Conservation (phyloP, 2,797 vertebrate species). For the Spinus olivaceus region DNA sequence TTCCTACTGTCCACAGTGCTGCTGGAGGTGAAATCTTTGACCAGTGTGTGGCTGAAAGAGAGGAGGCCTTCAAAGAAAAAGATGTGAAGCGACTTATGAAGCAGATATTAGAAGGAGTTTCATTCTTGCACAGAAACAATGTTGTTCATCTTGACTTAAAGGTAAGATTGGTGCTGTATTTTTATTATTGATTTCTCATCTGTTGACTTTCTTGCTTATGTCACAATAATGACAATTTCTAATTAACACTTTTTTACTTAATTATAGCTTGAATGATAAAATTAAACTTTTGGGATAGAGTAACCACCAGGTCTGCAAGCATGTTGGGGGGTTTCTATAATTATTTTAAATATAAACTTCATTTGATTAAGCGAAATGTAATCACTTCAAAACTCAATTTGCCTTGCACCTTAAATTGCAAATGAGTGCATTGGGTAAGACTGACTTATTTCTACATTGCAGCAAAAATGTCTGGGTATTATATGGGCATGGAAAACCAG, state of each 20-base stretch:
- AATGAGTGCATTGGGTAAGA: not conserved
- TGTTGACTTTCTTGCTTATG: not conserved
- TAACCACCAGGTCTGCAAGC: not conserved
- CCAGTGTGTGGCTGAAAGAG: constrained; percentile 87
- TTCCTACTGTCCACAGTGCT: constrained; percentile 71
- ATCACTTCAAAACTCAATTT: not conserved
- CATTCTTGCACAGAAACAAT: constrained; percentile 84
- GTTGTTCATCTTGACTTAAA: constrained; percentile 93
- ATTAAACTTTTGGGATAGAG: not conserved
- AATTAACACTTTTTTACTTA: not conserved
- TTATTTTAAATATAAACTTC: not conserved
- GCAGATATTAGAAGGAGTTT: constrained; percentile 89
- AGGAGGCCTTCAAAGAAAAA: constrained; percentile 87
- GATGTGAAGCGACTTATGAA: constrained; percentile 90
- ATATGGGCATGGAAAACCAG: not conserved
- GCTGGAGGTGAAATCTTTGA: constrained; percentile 93
- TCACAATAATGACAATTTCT: not conserved
- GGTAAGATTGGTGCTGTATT: constrained; percentile 67
- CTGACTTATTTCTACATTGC: not conserved
- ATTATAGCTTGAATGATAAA: not conserved
- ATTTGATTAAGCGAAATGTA: not conserved
- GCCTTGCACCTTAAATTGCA: not conserved
- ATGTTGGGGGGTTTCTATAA: not conserved
- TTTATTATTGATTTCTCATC: not conserved
- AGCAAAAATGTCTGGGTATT: not conserved